Base-by-base conservation (phyloP, 2,113 vertebrate genomes). In the Apodemus speciosus region DNA sequence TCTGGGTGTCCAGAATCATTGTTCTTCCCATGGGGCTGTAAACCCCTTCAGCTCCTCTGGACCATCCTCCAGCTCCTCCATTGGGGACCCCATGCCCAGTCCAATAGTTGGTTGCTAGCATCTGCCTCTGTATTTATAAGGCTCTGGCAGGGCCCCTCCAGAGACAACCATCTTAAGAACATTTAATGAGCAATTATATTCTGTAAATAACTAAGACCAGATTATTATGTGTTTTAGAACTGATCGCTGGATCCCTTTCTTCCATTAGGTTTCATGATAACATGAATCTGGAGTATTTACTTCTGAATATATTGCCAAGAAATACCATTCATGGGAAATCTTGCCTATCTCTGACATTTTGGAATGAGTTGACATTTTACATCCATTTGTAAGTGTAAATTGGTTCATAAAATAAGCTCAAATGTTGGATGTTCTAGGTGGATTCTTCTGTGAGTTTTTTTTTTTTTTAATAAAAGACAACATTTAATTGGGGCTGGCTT, bases 391-490 rank as follows among this genome's bases (percentile, higher is more conserved):
- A 86, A 73, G 86, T 35, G 69, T 23, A 87, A 86, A 76, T 0
- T 71, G 6, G 11, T 23, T 91, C 64, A 71, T 71, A 76, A 94
- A 86, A 79, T 3, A 87, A 95, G 86, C 46, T 83, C 18, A 95
- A 89, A 56, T 35, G 38, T 62, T 35, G 66, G 9, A 32, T 4
- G 2, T 83, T 84, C 58, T 56, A 16, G 46, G 6, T 4, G 25
- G 38, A 40, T 32, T 60, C n/a, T 38, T 85, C 27, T 27, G 20
- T 20, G 38, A 18, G 11, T 53, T n/a, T n/a, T n/a, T n/a, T n/a
- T n/a, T n/a, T n/a, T n/a, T n/a, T n/a, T n/a, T n/a, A n/a, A n/a
- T n/a, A n/a, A n/a, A n/a, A n/a, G n/a, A n/a, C n/a, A n/a, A n/a
- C n/a, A n/a, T n/a, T n/a, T n/a, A n/a, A n/a, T n/a, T n/a, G n/a